These are phyloP conservation scores for Eugnorisma glareosa DNA, from an alignment of 2,888 invertebrate species.

Conservation along the genomic window DNA sequence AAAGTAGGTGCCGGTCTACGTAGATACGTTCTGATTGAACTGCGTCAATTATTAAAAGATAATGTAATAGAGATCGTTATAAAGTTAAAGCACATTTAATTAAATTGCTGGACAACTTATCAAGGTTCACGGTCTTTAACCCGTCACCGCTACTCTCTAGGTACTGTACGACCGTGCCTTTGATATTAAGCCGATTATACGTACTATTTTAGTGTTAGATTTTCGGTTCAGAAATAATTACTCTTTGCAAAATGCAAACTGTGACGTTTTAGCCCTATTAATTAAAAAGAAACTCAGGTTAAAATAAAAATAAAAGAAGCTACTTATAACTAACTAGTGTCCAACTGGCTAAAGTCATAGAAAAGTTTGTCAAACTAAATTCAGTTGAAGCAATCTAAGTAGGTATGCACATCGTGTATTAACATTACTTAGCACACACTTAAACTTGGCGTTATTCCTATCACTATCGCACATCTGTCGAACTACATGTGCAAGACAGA, in stretches of 20 bases:
- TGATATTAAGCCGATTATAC: constrained; percentile 6
- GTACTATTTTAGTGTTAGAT: neutral
- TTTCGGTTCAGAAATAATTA: neutral
- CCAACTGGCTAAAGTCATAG: neutral
- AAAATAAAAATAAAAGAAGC: neutral
- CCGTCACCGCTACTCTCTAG: neutral
- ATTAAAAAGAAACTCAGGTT: neutral
- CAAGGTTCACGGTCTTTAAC: constrained; percentile 5
- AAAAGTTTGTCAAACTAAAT: neutral
- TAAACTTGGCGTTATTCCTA: too few species aligned
- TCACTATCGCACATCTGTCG: neutral
- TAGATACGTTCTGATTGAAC: neutral
- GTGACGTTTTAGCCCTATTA: neutral
- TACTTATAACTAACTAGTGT: neutral
- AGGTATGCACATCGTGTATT: neutral
- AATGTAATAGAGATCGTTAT: constrained; percentile 5
- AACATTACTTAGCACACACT: too few species aligned
- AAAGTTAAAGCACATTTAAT: constrained; percentile 17
- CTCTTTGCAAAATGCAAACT: neutral
- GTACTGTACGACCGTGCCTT: neutral
- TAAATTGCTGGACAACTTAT: constrained; percentile 25
- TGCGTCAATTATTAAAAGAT: neutral
- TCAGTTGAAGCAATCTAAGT: neutral
- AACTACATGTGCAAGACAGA: neutral
- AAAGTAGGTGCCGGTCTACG: neutral